These are phyloP conservation scores for Plodia interpunctella DNA, from an alignment of 1,140 invertebrate species.

Conservation along the genomic window DNA sequence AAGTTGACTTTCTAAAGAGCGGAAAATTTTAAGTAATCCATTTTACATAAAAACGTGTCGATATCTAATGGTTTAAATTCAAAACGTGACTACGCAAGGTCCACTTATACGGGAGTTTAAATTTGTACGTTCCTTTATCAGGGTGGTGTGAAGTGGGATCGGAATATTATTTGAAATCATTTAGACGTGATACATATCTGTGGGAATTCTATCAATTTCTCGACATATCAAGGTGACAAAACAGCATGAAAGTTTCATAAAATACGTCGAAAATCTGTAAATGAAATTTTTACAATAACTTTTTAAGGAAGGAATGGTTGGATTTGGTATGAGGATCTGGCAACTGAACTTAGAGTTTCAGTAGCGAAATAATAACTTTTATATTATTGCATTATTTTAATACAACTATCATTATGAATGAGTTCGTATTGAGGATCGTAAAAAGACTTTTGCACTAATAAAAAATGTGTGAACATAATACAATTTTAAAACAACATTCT, in stretches of 20 bases:
- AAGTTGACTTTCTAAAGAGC: background rate
- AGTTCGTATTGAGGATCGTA: too few relatives aligned
- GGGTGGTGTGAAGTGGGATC: background rate
- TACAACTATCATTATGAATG: too few relatives aligned
- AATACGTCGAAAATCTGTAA: too few relatives aligned
- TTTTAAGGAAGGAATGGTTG: too few relatives aligned
- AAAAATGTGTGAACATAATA: too few relatives aligned
- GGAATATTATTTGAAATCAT: conserved; percentile 2
- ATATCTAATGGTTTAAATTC: conserved; percentile 9
- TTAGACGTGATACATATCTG: conserved; percentile 15
- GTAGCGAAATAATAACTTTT: too few relatives aligned
- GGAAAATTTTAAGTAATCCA: conserved; percentile 5
- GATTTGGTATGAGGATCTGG: too few relatives aligned
- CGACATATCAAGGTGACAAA: background rate
- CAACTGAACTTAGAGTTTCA: too few relatives aligned
- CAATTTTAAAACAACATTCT: background rate
- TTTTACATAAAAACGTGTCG: conserved; percentile 13
- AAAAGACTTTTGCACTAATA: too few relatives aligned
- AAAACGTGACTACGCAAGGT: conserved; percentile 11
- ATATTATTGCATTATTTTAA: too few relatives aligned
- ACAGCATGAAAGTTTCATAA: too few relatives aligned
- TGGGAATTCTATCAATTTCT: background rate
- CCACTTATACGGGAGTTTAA: conserved; percentile 8
- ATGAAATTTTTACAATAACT: too few relatives aligned
- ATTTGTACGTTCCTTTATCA: conserved; percentile 1